Evolutionary conservation across 2,113 vertebrate species (phyloP).

Genomic region (Corydoras maculifer): DNA sequence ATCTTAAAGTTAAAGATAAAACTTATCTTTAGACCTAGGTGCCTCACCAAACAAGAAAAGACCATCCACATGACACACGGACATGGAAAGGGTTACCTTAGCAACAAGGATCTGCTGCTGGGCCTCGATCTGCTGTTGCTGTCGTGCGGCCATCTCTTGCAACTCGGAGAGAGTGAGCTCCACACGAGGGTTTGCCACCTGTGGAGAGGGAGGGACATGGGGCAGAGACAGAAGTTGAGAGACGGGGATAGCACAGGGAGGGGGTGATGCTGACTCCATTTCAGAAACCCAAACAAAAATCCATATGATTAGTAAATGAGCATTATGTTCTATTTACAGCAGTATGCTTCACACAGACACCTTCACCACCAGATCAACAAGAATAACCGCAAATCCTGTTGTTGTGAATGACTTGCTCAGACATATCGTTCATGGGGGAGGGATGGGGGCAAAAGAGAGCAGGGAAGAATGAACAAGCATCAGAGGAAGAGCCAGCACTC

Average conservation of each 20-base stretch:
- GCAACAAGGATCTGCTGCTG: slow-evolving; percentile 79
- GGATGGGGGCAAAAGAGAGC: background rate
- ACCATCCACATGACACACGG: no score
- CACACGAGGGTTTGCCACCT: slow-evolving; percentile 76
- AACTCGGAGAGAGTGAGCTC: slow-evolving; percentile 81
- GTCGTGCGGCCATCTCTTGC: slow-evolving; percentile 70
- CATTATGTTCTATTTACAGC: slow-evolving; percentile 10
- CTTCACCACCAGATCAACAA: background rate
- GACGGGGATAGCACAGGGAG: background rate
- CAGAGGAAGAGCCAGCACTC: background rate
- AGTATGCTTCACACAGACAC: background rate
- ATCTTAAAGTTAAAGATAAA: no score
- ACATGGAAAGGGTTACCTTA: slow-evolving; percentile 63
- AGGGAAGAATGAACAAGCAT: background rate
- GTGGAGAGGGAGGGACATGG: slow-evolving; percentile 20
- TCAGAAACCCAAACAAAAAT: slow-evolving; percentile 4
- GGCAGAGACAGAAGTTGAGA: slow-evolving; percentile 4
- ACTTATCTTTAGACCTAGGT: no score
- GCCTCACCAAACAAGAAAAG: no score
- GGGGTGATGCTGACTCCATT: background rate
- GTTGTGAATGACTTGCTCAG: slow-evolving; percentile 1
- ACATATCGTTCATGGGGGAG: background rate
- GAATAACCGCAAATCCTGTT: slow-evolving; percentile 6
- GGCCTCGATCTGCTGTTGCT: no score
- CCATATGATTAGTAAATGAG: background rate